Conservation (phyloP, 1,140 invertebrate genomes). For the Centruroides vittatus region DNA sequence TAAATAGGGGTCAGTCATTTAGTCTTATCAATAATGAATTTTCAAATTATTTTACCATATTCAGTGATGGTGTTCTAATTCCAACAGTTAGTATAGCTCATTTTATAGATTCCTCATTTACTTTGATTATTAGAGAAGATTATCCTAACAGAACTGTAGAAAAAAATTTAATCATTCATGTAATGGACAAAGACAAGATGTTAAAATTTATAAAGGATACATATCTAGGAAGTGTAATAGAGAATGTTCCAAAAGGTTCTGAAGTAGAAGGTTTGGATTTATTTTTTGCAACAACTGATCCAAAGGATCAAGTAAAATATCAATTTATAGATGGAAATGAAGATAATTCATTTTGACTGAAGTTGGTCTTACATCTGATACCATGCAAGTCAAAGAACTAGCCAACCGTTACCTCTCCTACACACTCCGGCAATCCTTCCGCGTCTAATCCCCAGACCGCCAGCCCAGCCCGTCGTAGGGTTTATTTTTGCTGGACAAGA, state of each 20-base stretch:
- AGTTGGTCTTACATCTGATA: too few relatives aligned
- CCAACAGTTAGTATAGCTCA: slow-evolving; percentile 66
- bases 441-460: too few relatives aligned
- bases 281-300: slow-evolving; percentile 35
- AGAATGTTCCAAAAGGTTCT: slow-evolving; percentile 55
- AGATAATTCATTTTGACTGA: slow-evolving; percentile 17
- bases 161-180: slow-evolving; percentile 61
- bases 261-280: slow-evolving; percentile 42
- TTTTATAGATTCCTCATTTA: slow-evolving; percentile 57
- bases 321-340: slow-evolving; percentile 49
- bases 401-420: too few relatives aligned
- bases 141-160: slow-evolving; percentile 58
- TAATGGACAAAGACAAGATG: slow-evolving; percentile 63
- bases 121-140: slow-evolving; percentile 63
- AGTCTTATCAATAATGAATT: slow-evolving; percentile 5
- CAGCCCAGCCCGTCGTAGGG: too few relatives aligned
- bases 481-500: too few relatives aligned
- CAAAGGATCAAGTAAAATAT: slow-evolving; percentile 48
- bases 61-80: slow-evolving; percentile 79
- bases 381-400: too few relatives aligned
- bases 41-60: slow-evolving; percentile 48
- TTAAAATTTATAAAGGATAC: slow-evolving; percentile 53
- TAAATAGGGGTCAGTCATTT: slow-evolving; percentile 28
- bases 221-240: slow-evolving; percentile 47
- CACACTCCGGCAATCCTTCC: too few relatives aligned